Evolutionary conservation across 2,797 vertebrate genomes (phyloP), one percentile per base, ranked within the genome.

Genomic region (Epinephelus malabaricus): DNA sequence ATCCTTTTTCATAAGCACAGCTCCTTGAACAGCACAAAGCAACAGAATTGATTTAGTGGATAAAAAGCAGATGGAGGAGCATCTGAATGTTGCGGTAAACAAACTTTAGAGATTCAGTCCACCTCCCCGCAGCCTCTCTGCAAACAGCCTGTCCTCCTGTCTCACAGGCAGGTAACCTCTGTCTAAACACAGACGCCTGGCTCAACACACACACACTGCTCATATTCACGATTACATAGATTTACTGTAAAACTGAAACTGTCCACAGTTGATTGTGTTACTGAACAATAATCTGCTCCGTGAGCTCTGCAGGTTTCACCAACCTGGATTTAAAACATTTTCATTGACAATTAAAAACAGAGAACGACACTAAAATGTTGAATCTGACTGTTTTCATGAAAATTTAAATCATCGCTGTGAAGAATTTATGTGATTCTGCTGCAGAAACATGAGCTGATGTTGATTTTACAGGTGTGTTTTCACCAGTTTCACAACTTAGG

Each of bases 21-120:
- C 78, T 83, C 75, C 77, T 85, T 81, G 62, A 91, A 71, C 54
- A 63, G 72, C 86, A 87, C 85, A 89, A 81, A 79, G 87, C 78
- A 76, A 63, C 82, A 64, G 63, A 83, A 83, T 86, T 86, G 86
- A 88, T 91, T 89, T 78, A 84, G 12, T 86, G 81, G 88, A 88
- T 89, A 69, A 79, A 82, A 78, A 88, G 86, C 87, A 91, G 89
- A 86, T 84, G 89, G 85, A 72, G 81, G 21, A 77, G 83, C 85
- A 79, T 78, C 78, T 85, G 81, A 89, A 86, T 67, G 81, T 34
- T 63, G 79, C 11, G 0, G 87, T 86, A 89, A 89, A 92, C 88
- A 90, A 83, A 87, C 81, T 82, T 90, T 84, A 79, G 56, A 78
- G 78, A 86, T 86, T 82, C 90, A 38, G 75, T 64, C 53, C 65